phyloP scores from a whole-genome alignment of 1,140 invertebrate species.

The Scylla paramamosain region DNA sequence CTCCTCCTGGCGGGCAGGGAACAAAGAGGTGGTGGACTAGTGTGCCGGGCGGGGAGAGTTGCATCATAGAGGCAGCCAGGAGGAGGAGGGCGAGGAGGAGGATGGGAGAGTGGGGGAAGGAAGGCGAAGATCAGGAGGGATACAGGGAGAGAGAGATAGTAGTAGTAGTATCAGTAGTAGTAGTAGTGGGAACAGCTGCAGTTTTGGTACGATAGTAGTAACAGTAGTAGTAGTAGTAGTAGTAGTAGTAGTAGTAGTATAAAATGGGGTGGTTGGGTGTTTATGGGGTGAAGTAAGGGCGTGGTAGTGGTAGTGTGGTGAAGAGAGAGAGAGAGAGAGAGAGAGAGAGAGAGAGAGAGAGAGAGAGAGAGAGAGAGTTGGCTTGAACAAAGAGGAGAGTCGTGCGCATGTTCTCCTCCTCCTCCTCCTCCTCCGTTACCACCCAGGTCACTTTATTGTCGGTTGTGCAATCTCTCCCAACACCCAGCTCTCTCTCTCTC shows the following conservation, averaged over 20 bases:
- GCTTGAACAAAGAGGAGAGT: conserved; percentile 21
- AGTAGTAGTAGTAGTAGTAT: background rate
- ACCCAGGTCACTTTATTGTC: conserved; percentile 30
- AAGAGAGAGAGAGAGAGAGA: background rate
- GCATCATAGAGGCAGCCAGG: background rate
- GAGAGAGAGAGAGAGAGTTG: conserved; percentile 18
- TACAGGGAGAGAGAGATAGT: no score
- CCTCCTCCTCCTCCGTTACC: background rate
- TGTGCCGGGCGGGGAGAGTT: background rate
- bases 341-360: background rate
- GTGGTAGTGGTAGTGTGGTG: background rate
- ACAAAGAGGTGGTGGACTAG: conserved; percentile 1
- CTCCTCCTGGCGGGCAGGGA: background rate
- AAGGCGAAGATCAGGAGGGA: background rate
- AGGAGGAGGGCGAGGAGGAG: background rate
- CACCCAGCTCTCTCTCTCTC: background rate
- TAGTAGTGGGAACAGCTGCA: background rate
- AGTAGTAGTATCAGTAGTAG: background rate
- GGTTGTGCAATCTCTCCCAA: conserved; percentile 39
- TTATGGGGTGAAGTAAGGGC: background rate
- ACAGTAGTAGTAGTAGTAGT: background rate
- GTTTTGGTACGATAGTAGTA: background rate
- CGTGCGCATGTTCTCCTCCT: conserved; percentile 10
- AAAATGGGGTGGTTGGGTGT: background rate
- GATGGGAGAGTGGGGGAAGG: background rate